Base-by-base conservation (phyloP, 2,888 invertebrate genomes). In the Fabriciana adippe region DNA sequence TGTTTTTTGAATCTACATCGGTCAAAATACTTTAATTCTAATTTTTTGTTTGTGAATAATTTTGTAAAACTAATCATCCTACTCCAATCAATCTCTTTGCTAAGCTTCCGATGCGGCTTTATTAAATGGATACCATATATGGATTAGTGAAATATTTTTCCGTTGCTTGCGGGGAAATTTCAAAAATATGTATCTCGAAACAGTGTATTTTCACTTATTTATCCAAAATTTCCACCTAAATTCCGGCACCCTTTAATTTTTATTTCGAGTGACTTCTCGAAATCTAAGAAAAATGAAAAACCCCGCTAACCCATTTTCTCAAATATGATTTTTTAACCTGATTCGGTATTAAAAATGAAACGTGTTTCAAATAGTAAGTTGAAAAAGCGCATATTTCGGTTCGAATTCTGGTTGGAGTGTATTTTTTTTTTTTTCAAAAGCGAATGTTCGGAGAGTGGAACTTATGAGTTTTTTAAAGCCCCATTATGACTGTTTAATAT, bases 311-410 rank as follows among this genome's bases (percentile, higher is more conserved):
- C 71, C 53, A 73, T 56, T 71, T 71, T 16, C 45, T 45, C 64
- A 69, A 64, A 66, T 67, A 55, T 50, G 55, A 55, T 41, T 61
- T 66, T 70, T 70, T 64, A 65, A 57, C 55, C 57, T 56, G 51
- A 55, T 62, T 60, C 51, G 41, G 48, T 61, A 56, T 66, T 61
- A 50, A 65, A 70, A 70, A 64, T 55, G 51, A 66, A 64, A 63
- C 62, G 64, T 69, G 66, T 64, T 67, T 50, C 41, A 70, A 70
- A 68, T 67, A 21, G 56, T 60, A 66, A 67, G 59, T 67, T 67
- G 56, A 66, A 64, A 55, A 59, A 65, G 56, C 57, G 59, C 62
- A 65, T 64, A 67, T 69, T 70, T 56, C 64, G 60, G 60, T 70
- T 70, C 54, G 67, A 70, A 59, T 69, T 60, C 65, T 16, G 55